Conservation (phyloP, 2,113 vertebrate genomes). For the Misgurnus anguillicaudatus region DNA sequence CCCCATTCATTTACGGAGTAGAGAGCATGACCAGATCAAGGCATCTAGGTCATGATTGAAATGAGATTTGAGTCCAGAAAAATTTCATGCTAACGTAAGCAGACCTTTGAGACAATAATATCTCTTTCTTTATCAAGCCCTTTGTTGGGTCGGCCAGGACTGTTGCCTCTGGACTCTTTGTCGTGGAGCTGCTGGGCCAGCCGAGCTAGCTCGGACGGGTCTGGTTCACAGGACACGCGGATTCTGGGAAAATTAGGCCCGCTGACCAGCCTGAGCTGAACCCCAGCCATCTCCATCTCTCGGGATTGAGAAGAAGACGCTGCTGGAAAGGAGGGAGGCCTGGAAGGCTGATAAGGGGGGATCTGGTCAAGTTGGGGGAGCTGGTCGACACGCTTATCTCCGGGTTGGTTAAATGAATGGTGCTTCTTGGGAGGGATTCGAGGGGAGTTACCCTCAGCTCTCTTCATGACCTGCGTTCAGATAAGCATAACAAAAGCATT, state of each 20-base stretch:
- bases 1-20: background rate
- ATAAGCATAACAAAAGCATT: conserved; percentile 65
- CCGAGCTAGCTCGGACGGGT: conserved; percentile 18
- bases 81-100: background rate
- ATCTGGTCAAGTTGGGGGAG: conserved; percentile 65
- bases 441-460: conserved; percentile 78
- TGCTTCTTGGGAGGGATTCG: conserved; percentile 75
- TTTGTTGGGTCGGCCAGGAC: conserved; percentile 57
- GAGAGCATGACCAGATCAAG: conserved; percentile 6
- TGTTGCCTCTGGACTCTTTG: conserved; percentile 66
- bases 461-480: conserved; percentile 71
- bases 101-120: background rate
- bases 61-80: background rate
- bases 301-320: conserved; percentile 35
- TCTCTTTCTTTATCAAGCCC: conserved; percentile 61
- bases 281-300: conserved; percentile 41
- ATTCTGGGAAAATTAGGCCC: conserved; percentile 61
- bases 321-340: conserved; percentile 64
- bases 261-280: conserved; percentile 38
- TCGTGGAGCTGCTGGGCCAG: conserved; percentile 22
- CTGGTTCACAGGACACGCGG: conserved; percentile 66
- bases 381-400: conserved; percentile 55
- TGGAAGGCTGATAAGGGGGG: conserved; percentile 54
- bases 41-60: conserved; percentile 9
- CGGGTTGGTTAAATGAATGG: conserved; percentile 64